phyloP scores from a whole-genome alignment of 1,140 invertebrate genomes.

The Megalopta genalis region DNA sequence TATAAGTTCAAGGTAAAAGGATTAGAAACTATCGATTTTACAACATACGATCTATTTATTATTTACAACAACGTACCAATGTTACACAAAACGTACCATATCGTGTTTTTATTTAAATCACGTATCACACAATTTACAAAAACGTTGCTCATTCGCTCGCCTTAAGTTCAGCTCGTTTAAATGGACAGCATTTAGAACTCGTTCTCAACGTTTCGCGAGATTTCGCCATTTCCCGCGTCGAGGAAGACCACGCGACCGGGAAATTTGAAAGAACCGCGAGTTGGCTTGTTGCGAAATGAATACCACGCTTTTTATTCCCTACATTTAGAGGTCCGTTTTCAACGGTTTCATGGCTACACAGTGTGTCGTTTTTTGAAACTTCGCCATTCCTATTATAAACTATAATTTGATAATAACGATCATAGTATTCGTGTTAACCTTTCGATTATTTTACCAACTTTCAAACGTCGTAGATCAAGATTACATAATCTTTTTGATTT shows the following conservation, averaged over 20 bases:
- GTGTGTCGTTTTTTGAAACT: no score
- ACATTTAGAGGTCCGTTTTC: neutral
- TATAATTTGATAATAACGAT: no score
- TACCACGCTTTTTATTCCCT: neutral
- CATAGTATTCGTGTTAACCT: no score
- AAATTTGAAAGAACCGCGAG: neutral
- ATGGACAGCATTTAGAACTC: conserved; percentile 41
- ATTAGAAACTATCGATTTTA: neutral
- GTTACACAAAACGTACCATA: conserved; percentile 61
- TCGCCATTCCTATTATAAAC: no score
- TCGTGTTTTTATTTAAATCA: conserved; percentile 59
- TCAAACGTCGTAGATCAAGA: no score
- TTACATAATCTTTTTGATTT: no score
- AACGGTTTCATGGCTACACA: neutral
- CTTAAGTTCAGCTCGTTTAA: conserved; percentile 33
- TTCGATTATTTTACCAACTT: no score
- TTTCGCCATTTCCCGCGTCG: neutral
- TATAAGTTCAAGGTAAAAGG: no score
- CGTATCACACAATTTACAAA: conserved; percentile 71
- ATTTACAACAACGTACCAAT: conserved; percentile 72
- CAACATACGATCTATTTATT: conserved; percentile 72
- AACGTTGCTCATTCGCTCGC: conserved; percentile 52
- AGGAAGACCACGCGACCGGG: neutral
- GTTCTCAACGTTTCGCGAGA: neutral
- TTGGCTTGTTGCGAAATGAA: neutral